Base-by-base conservation (phyloP, 1,140 invertebrate genomes). In the Zaprionus gabonicus region DNA sequence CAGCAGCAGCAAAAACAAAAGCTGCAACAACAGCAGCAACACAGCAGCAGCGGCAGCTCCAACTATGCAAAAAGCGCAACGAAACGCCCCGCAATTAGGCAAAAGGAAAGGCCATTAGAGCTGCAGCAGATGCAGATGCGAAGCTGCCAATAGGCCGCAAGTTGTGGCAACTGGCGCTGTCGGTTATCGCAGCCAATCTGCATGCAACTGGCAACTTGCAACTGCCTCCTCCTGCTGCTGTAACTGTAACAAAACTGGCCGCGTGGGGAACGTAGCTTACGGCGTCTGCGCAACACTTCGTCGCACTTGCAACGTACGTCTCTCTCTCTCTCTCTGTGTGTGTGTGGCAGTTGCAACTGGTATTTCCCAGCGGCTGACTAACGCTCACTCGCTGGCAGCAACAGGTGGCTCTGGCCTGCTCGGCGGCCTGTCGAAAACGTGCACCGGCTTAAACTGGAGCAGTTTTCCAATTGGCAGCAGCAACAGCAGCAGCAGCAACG, bases 331-430 rank as follows among this genome's bases (percentile, higher is more conserved):
- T 49, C 2, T 20, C 17, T 49, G 46, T 23, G 20, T 49, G 15
- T n/a, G 46, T 51, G 46, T 51, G 56, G 51, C 27, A 70, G 44
- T 67, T 23, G 46, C 82, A 87, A 87, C 83, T 87, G 83, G 83
- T 88, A 87, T 87, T 87, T 87, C 84, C 84, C 84, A 86, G 83
- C 84, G 80, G 82, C 82, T 84, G 82, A 86, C 83, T 87, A 86
- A 82, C 80, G 44, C 44, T 59, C 31, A 46, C 17, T 49, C 20
- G 65, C 55, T 67, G 68, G 58, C 34, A 60, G 80, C 82, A 86
- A 86, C 82, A 86, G 82, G 82, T 86, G 82, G 82, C 84, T 46
- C 41, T 20, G 41, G 41, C 41, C n/a, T 17, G 41, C 72, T 12
- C 9, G 12, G 20, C 36, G 5, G 36, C 36, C 74, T 76, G 74